Evolutionary conservation across 2,888 invertebrate species (phyloP).

Genomic region (Drosophila formosana): DNA sequence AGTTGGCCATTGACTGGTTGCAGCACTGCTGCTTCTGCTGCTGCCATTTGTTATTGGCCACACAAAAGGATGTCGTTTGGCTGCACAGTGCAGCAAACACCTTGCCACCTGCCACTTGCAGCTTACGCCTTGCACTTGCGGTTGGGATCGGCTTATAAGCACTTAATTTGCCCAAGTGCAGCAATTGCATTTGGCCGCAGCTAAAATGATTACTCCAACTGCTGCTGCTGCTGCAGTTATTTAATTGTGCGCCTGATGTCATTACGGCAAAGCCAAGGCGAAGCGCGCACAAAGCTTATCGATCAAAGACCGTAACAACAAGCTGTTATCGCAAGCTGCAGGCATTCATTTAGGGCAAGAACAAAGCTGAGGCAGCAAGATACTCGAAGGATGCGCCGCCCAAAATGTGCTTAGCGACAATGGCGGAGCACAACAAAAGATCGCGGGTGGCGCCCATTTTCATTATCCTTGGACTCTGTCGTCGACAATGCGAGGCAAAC

Average conservation of each 20-base stretch:
- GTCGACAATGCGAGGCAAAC: constrained; percentile 43
- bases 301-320: constrained; percentile 10
- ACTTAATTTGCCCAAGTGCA: constrained; percentile 44
- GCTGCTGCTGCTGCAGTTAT: constrained; percentile 18
- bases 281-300: constrained; percentile 15
- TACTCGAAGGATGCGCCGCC: constrained; percentile 13
- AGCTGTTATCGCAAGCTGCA: constrained; percentile 3
- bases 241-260: constrained; percentile 22
- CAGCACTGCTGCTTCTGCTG: constrained; percentile 12
- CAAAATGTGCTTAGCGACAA: constrained; percentile 47
- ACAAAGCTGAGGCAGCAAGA: not conserved
- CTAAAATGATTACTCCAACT: constrained; percentile 28
- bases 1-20: constrained; percentile 23
- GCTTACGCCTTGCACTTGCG: not conserved
- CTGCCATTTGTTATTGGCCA: constrained; percentile 60
- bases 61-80: constrained; percentile 26
- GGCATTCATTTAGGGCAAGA: constrained; percentile 1
- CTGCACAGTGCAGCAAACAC: constrained; percentile 1
- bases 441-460: constrained; percentile 55
- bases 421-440: constrained; percentile 46
- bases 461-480: constrained; percentile 70
- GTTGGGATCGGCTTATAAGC: constrained; percentile 27
- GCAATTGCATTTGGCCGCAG: constrained; percentile 10
- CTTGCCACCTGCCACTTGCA: not conserved
- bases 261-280: constrained; percentile 9